These are phyloP conservation scores for Dasyornis broadbenti DNA, from an alignment of 2,113 vertebrate genomes.

Conservation along the genomic window DNA sequence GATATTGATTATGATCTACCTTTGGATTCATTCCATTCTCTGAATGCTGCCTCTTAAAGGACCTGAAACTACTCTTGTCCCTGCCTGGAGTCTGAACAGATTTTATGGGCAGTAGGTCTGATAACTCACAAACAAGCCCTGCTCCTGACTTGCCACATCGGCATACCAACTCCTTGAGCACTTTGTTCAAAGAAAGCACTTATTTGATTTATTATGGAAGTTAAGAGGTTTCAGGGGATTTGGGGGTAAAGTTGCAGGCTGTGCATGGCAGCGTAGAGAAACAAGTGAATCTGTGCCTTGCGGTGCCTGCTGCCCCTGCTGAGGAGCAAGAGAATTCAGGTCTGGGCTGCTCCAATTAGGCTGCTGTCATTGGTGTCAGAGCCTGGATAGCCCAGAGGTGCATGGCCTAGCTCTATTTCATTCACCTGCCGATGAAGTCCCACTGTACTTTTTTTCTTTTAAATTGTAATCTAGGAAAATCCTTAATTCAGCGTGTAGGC, in stretches of 20 bases:
- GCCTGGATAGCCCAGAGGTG: not conserved
- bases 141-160: not conserved
- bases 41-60: not conserved
- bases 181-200: not conserved
- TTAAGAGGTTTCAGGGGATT: not conserved
- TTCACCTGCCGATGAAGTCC: not conserved
- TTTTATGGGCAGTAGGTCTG: not conserved
- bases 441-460: not conserved
- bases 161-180: not conserved
- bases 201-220: not conserved
- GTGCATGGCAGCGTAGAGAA: not conserved
- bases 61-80: not conserved
- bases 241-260: not conserved
- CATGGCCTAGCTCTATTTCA: not conserved
- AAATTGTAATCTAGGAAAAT: not conserved
- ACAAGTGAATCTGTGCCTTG: not conserved
- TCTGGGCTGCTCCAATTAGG: not conserved
- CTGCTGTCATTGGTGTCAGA: not conserved
- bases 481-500: not conserved
- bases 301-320: not conserved
- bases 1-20: not conserved
- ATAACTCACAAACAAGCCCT: not conserved
- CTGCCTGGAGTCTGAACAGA: not conserved
- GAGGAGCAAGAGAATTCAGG: not conserved
- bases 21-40: not conserved